Conservation (phyloP, 2,797 vertebrate species). For the Naso thynnoides region DNA sequence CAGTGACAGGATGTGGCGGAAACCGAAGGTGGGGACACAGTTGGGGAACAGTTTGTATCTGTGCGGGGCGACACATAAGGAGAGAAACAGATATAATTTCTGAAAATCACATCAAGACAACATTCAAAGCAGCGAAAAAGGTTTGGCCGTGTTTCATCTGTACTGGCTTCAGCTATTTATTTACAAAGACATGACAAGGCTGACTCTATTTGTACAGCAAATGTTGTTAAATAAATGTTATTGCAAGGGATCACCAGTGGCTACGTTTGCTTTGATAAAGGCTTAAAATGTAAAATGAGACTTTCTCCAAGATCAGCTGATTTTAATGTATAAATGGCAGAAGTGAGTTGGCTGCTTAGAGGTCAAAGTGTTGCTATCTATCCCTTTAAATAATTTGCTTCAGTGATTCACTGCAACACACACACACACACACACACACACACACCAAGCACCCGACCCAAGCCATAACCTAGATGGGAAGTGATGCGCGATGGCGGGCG, state of each 20-base stretch:
- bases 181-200: not conserved
- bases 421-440: conserved; percentile 16
- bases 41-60: conserved; percentile 96
- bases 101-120: not conserved
- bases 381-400: conserved; percentile 36
- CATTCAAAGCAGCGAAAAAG: not conserved
- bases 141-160: not conserved
- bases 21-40: conserved; percentile 95
- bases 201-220: not conserved
- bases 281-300: not conserved
- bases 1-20: conserved; percentile 94
- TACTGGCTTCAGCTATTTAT: not conserved
- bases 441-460: conserved; percentile 1
- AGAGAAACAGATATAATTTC: not conserved
- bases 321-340: conserved; percentile 1
- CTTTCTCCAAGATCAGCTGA: not conserved
- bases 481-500: conserved; percentile 76
- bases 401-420: conserved; percentile 28
- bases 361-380: conserved; percentile 24
- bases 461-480: conserved; percentile 81
- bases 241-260: not conserved
- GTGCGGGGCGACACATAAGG: conserved; percentile 15
- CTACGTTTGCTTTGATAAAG: not conserved
- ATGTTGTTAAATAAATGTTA: not conserved
- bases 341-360: conserved; percentile 1